These are phyloP conservation scores for Pteromalus puparum DNA, from an alignment of 1,140 invertebrate species.

Conservation along the genomic window DNA sequence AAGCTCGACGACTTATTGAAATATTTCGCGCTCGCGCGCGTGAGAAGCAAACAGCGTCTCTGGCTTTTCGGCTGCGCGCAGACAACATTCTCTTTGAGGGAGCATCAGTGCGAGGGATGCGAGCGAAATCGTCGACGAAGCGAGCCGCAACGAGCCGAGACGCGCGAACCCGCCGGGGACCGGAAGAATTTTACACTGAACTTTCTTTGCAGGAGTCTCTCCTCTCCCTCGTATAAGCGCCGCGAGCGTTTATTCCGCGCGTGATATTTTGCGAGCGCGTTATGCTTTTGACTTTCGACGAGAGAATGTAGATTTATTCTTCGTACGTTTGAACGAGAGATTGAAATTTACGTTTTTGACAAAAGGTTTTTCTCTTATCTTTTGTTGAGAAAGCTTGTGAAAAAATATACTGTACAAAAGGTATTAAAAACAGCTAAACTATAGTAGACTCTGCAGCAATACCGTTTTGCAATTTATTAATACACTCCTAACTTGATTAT, in stretches of 20 bases:
- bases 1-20: conserved; percentile 28
- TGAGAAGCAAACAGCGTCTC: background rate
- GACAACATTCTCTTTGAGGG: conserved; percentile 24
- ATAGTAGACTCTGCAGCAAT: no score
- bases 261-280: background rate
- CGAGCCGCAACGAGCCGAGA: background rate
- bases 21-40: background rate
- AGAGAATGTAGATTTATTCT: background rate
- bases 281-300: background rate
- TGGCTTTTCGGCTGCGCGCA: conserved; percentile 12
- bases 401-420: no score
- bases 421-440: no score
- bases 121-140: background rate
- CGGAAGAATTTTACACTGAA: conserved; percentile 52
- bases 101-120: background rate
- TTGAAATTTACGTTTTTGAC: no score
- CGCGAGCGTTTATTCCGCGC: background rate
- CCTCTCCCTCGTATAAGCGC: background rate
- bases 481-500: background rate
- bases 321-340: background rate
- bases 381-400: no score
- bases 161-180: conserved; percentile 10
- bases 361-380: no score
- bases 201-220: conserved; percentile 27
- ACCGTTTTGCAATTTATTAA: no score